Evolutionary conservation across 2,797 vertebrate genomes (phyloP), one percentile per base, ranked within the genome.

Genomic region (Gadopsis marmoratus): DNA sequence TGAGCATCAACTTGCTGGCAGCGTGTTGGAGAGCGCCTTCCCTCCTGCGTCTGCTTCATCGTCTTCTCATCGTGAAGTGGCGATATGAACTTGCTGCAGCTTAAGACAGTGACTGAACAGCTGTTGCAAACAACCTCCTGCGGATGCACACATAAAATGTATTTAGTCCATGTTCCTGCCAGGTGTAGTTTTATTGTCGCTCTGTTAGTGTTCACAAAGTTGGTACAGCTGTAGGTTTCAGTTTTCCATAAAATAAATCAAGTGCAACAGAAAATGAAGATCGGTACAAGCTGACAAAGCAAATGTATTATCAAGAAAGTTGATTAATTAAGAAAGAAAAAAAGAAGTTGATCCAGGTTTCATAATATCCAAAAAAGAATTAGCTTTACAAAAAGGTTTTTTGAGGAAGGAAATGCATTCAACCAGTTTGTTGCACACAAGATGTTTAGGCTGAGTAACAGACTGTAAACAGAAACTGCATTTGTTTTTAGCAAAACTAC

Each of bases 61-160:
- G 94, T 95, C 87, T 97, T 97, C 73, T 97, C 97, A 83, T 97
- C 95, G 84, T 96, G 96, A 81, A 96, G 95, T 0, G 95, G 93
- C 23, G 96, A 91, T 19, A 96, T 93, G 79, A 94, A 85, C 90
- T 95, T 96, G 93, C 86, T 91, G 77, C 95, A 91, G 88, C 93
- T 97, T 89, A 97, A 91, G 90, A 95, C 95, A 79, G 92, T 91
- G 86, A 95, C 95, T 71, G 96, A 90, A 60, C 96, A 97, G 85
- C 95, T 95, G 48, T 89, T 91, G 93, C 95, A 96, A 43, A 96
- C 91, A 59, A 96, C 91, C 90, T 98, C 97, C 98, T 99, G 95
- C 63, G 41, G 91, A 90, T 8, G 45, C 65, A 88, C 33, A 71
- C 10, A 69, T 14, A 60, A 14, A 45, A 71, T 2, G 11, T 1